These are phyloP conservation scores for Ferrisia virgata DNA, from an alignment of 2,888 invertebrate genomes.

Conservation along the genomic window DNA sequence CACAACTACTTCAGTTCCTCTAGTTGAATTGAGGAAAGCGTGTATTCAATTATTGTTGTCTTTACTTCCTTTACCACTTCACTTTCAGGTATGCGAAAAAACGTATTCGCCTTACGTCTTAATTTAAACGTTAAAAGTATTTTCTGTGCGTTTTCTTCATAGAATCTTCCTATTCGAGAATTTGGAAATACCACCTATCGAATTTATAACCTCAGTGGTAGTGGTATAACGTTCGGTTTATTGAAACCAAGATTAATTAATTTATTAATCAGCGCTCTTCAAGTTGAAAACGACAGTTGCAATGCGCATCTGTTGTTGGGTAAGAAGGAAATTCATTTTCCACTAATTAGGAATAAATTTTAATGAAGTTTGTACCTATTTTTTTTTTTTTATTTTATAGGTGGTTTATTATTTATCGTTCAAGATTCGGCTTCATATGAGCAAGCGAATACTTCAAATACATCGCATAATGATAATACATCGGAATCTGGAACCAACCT, in stretches of 20 bases:
- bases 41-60: slow-evolving; percentile 89
- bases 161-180: slow-evolving; percentile 54
- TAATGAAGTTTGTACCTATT: not conserved
- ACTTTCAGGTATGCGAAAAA: slow-evolving; percentile 72
- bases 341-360: not conserved
- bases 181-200: slow-evolving; percentile 47
- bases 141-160: slow-evolving; percentile 44
- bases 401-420: slow-evolving; percentile 72
- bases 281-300: slow-evolving; percentile 77
- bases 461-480: slow-evolving; percentile 51
- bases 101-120: not conserved
- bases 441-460: slow-evolving; percentile 58
- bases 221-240: slow-evolving; percentile 62
- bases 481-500: slow-evolving; percentile 62
- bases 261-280: slow-evolving; percentile 75
- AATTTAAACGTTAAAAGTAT: too few species aligned
- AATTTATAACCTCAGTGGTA: not conserved
- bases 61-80: slow-evolving; percentile 86
- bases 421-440: slow-evolving; percentile 77
- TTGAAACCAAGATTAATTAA: slow-evolving; percentile 74
- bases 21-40: slow-evolving; percentile 79
- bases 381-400: slow-evolving; percentile 52
- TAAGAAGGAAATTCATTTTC: slow-evolving; percentile 49
- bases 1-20: slow-evolving; percentile 60
- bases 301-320: slow-evolving; percentile 84